These are phyloP conservation scores for Chaunax sp. DNA, from an alignment of 2,797 vertebrate species.

Conservation along the genomic window DNA sequence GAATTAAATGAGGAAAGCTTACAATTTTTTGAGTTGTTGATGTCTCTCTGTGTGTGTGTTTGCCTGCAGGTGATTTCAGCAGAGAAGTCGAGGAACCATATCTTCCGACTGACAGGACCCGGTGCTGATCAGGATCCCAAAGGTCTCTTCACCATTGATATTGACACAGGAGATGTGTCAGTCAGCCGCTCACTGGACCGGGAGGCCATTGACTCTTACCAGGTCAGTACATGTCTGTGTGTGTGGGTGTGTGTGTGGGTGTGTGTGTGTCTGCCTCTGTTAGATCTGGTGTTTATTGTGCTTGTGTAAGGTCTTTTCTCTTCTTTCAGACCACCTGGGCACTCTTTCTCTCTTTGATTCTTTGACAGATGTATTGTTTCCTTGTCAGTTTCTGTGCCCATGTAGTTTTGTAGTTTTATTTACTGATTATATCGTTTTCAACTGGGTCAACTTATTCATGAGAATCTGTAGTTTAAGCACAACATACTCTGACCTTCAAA, in stretches of 20 bases:
- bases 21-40: conserved; percentile 5
- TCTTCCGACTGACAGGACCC: conserved; percentile 91
- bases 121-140: conserved; percentile 95
- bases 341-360: background rate
- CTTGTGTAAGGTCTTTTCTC: background rate
- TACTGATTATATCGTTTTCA: background rate
- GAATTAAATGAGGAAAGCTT: conserved; percentile 12
- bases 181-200: conserved; percentile 92
- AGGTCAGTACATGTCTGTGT: conserved; percentile 83
- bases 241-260: conserved; percentile 46
- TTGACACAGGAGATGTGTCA: conserved; percentile 88
- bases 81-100: conserved; percentile 85
- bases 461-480: background rate
- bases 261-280: background rate
- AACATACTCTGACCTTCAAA: conserved; percentile 4
- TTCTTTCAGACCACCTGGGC: conserved; percentile 9
- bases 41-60: conserved; percentile 20
- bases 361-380: conserved; percentile 8
- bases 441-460: background rate
- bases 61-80: conserved; percentile 90
- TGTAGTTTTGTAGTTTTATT: conserved; percentile 1
- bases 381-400: background rate
- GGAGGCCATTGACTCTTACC: conserved; percentile 89
- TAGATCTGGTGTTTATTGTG: background rate
- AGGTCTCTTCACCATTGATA: conserved; percentile 92